Evolutionary conservation across 2,888 invertebrate species (phyloP).

Genomic region (Andrena camellia): DNA sequence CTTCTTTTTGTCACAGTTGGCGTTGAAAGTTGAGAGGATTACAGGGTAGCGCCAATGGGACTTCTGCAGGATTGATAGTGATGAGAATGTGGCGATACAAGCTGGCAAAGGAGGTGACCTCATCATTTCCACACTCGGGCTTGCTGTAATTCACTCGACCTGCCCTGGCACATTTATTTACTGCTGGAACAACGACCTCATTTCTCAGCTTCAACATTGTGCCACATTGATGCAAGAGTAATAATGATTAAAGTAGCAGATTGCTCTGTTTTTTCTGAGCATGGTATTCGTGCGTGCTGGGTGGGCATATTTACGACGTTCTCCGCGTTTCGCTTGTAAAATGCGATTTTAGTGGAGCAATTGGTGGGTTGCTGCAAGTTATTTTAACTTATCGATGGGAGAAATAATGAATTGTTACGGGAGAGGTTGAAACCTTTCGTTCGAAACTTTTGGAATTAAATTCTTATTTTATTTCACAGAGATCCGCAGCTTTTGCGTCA

Average conservation of each 20-base stretch:
- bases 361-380: not conserved
- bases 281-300: not conserved
- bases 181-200: conserved; percentile 57
- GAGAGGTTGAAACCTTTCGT: too few species aligned
- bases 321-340: not conserved
- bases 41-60: not conserved
- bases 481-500: too few species aligned
- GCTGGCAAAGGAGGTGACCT: conserved; percentile 28
- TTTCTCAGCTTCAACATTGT: conserved; percentile 35
- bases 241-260: conserved; percentile 29
- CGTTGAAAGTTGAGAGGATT: not conserved
- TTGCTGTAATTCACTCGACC: conserved; percentile 50
- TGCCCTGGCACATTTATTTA: conserved; percentile 60
- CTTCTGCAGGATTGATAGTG: not conserved
- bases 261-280: conserved; percentile 20
- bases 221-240: conserved; percentile 3
- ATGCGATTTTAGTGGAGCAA: conserved; percentile 10
- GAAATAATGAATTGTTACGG: too few species aligned
- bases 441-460: too few species aligned
- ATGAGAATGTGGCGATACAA: conserved; percentile 9
- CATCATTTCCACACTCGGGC: conserved; percentile 22
- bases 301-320: not conserved
- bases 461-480: too few species aligned
- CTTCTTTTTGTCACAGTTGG: not conserved
- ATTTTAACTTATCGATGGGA: too few species aligned